A percentile compares a stretch with the other conserved stretches of the same genome.
These are phyloP conservation scores for Xyrauchen texanus DNA, from an alignment of 2,113 vertebrate species.

Conservation along the genomic window DNA sequence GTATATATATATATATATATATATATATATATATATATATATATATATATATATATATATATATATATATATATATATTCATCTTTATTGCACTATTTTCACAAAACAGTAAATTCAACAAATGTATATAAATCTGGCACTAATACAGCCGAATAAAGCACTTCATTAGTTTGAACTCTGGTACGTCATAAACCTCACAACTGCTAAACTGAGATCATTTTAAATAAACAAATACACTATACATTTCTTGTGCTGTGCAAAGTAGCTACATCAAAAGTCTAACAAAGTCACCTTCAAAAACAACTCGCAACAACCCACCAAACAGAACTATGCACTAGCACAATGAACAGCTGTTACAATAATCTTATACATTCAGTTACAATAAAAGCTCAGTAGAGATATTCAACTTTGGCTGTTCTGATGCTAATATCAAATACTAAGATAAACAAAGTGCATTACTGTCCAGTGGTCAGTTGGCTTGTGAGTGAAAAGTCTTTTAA, in stretches of 20 bases:
- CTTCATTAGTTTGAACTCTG: conserved; percentile 61
- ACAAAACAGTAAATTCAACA: conserved; percentile 64
- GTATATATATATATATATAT: too few relatives aligned
- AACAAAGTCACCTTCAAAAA: conserved; percentile 67
- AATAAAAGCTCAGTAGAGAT: conserved; percentile 66
- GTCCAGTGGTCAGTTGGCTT: conserved; percentile 65
- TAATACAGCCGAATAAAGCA: conserved; percentile 71
- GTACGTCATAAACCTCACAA: conserved; percentile 59
- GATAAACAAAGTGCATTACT: conserved; percentile 70
- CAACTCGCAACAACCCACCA: conserved; percentile 54
- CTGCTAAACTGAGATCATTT: conserved; percentile 43
- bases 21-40: too few relatives aligned
- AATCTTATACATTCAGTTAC: conserved; percentile 79
- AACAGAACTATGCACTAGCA: conserved; percentile 62
- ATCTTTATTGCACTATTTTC: conserved; percentile 73
- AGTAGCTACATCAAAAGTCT: conserved; percentile 62
- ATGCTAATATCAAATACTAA: conserved; percentile 54
- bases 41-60: too few relatives aligned
- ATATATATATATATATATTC: too few relatives aligned
- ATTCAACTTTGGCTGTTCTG: conserved; percentile 67
- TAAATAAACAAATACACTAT: conserved; percentile 60
- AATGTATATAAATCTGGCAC: conserved; percentile 72
- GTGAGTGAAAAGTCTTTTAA: conserved; percentile 56
- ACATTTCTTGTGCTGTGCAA: conserved; percentile 68
- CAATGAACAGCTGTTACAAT: conserved; percentile 72